Base-by-base conservation (phyloP, 1,140 invertebrate species). In the Pteromalus puparum region DNA sequence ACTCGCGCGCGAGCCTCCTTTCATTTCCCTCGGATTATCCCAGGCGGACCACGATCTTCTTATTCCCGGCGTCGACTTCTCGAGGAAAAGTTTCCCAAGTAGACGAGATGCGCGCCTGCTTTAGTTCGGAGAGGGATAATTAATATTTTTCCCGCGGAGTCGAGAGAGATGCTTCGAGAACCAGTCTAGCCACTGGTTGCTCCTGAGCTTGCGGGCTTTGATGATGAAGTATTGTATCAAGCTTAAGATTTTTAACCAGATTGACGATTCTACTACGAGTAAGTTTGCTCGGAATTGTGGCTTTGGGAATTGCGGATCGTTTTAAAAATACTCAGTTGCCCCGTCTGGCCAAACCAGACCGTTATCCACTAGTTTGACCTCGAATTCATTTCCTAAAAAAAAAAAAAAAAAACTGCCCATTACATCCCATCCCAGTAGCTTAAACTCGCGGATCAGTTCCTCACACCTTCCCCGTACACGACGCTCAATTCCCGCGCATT, bases 21-120 rank as follows among this genome's bases (percentile, higher is more conserved):
- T 81, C 79, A 48, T 81, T 81, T 81, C 48, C 85, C 88, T 86
- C 87, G 84, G 85, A 79, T 85, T 85, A 77, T 83, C 53, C 46
- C 48, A 28, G 42, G 28, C 42, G 75, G 28, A 84, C 73, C 73
- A 67, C 74, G 77, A 67, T 76, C 73, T 53, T 81, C 24, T 38
- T 85, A 21, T 28, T 86, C 76, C 46, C 75, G 42, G 28, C 30
- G 67, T 70, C 76, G 30, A 12, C 75, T 53, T 77, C 73, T 34
- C 15, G 73, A 72, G 26, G 26, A 72, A 72, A 72, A 72, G n/a
- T 72, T 28, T 30, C n/a, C 53, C 53, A 7, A 21, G n/a, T n/a
- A n/a, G 53, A 12, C 13, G 48, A 15, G 13, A 5, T 18, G 21
- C 53, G 53, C 53, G 18, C 21, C 21, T 21, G 15, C 53, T 61